phyloP scores from a whole-genome alignment of 2,113 vertebrate species.

The Etheostoma spectabile region DNA sequence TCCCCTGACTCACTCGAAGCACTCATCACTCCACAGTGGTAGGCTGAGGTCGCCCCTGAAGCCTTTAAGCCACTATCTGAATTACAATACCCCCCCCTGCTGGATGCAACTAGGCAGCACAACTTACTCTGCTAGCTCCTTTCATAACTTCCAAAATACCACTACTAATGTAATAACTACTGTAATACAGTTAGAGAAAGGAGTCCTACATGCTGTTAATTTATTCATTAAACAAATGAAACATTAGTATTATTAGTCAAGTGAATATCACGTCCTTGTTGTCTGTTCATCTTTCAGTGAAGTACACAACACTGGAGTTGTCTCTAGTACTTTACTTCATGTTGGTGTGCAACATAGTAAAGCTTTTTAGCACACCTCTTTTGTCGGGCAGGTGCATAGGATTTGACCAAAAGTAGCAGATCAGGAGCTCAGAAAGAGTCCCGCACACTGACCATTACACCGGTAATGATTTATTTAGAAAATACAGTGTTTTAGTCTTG shows the following conservation, averaged over 20 bases:
- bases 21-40: background rate
- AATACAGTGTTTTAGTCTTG: background rate
- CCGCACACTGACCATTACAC: too few species aligned
- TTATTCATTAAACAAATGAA: background rate
- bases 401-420: too few species aligned
- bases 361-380: too few species aligned
- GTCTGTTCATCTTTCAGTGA: background rate
- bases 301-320: background rate
- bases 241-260: background rate
- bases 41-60: background rate
- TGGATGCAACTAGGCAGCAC: slow-evolving; percentile 52
- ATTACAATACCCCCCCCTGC: slow-evolving; percentile 72
- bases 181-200: background rate
- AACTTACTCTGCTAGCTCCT: background rate
- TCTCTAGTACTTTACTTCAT: background rate
- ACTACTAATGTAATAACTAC: background rate
- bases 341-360: background rate
- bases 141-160: background rate
- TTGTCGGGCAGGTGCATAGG: too few species aligned
- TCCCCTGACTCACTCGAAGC: slow-evolving; percentile 15
- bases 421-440: too few species aligned
- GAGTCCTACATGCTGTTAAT: background rate
- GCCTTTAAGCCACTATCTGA: slow-evolving; percentile 18
- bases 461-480: background rate
- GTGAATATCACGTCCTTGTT: background rate